phyloP scores from a whole-genome alignment of 2,113 vertebrate genomes.

The Balaenoptera acutorostrata region DNA sequence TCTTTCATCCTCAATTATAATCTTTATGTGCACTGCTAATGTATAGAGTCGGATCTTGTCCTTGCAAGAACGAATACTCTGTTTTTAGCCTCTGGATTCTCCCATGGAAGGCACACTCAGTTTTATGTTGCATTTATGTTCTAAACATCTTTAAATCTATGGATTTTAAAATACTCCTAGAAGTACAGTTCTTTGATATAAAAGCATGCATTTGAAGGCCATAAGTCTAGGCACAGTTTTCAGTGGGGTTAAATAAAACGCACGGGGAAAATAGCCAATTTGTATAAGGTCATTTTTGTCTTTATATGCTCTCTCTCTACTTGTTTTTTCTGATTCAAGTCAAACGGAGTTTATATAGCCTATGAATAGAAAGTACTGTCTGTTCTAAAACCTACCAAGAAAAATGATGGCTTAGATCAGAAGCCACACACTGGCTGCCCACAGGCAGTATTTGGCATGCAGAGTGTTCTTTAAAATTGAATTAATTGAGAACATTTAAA shows the following conservation, averaged over 20 bases:
- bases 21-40: constrained; percentile 25
- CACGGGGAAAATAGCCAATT: background rate
- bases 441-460: background rate
- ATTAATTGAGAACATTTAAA: background rate
- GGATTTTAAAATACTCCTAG: background rate
- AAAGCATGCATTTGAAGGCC: background rate
- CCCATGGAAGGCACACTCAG: background rate
- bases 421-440: background rate
- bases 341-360: background rate
- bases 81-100: constrained; percentile 16
- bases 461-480: background rate
- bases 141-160: background rate
- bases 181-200: background rate
- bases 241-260: background rate
- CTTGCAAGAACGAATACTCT: background rate
- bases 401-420: background rate
- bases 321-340: background rate
- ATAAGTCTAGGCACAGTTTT: background rate
- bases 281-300: background rate
- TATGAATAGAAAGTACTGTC: background rate
- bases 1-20: background rate
- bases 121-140: background rate
- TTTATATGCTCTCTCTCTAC: background rate
- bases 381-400: background rate
- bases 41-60: background rate